phyloP scores from a whole-genome alignment of 2,888 invertebrate species.

The Neocrepidodera transversa region DNA sequence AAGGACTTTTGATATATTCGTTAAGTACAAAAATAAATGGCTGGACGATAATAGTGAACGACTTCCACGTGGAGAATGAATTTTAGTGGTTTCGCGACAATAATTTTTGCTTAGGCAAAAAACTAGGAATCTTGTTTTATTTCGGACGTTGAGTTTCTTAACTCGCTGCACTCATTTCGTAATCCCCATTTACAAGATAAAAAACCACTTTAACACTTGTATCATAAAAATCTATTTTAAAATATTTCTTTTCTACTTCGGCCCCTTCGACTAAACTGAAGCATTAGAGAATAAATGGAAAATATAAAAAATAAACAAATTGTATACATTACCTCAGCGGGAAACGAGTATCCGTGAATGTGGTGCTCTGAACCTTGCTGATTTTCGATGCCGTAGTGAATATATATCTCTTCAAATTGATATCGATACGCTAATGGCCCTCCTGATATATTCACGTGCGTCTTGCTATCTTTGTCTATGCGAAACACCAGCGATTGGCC shows the following conservation, averaged over 20 bases:
- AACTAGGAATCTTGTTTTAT: no score
- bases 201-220: no score
- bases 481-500: slow-evolving; percentile 93
- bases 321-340: slow-evolving; percentile 84
- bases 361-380: slow-evolving; percentile 94
- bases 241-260: not conserved
- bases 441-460: slow-evolving; percentile 93
- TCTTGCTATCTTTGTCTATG: slow-evolving; percentile 88
- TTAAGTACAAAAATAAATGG: no score
- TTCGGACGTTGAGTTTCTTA: no score
- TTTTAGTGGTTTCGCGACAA: no score
- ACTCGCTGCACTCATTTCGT: no score
- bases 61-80: no score
- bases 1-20: no score
- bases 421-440: slow-evolving; percentile 96
- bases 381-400: slow-evolving; percentile 92
- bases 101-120: no score
- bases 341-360: slow-evolving; percentile 93
- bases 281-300: not conserved
- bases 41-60: no score
- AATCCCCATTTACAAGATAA: no score
- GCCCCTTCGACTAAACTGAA: not conserved
- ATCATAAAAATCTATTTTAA: no score
- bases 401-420: slow-evolving; percentile 94
- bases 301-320: slow-evolving; percentile 1